These are phyloP conservation scores for Potamarius usumacintae DNA, from an alignment of 2,113 vertebrate genomes.

Conservation along the genomic window DNA sequence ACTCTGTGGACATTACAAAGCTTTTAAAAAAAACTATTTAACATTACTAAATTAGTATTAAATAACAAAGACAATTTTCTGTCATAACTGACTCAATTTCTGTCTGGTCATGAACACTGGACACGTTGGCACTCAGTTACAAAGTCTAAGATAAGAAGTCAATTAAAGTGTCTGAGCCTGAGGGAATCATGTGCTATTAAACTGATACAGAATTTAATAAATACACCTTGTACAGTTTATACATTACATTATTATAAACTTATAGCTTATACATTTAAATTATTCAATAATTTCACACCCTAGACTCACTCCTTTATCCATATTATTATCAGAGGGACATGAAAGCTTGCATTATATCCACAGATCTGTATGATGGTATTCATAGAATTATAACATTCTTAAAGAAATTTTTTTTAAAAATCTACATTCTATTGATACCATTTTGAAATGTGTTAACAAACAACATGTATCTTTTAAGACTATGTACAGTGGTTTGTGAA, in stretches of 20 bases:
- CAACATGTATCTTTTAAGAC: not conserved
- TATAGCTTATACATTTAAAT: not conserved
- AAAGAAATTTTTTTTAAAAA: not conserved
- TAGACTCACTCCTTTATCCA: not conserved
- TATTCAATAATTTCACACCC: not conserved
- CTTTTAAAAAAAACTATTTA: not conserved
- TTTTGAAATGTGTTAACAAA: not conserved
- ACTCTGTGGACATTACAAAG: not conserved
- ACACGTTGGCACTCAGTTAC: conserved; percentile 21
- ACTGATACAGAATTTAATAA: not conserved
- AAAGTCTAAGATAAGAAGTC: conserved; percentile 32
- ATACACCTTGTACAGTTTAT: not conserved
- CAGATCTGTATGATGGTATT: not conserved
- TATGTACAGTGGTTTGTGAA: not conserved
- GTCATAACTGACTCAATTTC: not conserved
- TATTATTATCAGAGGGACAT: not conserved
- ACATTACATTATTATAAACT: too few relatives aligned
- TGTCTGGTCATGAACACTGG: not conserved
- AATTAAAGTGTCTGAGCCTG: not conserved
- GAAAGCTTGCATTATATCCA: not conserved
- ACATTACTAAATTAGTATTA: not conserved
- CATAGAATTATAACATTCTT: not conserved
- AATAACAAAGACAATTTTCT: not conserved
- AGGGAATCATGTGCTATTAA: not conserved
- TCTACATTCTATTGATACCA: not conserved